A percentile compares a stretch with the other conserved stretches of the same genome.
These are phyloP conservation scores for Cetoscarus ocellatus DNA, from an alignment of 2,797 vertebrate genomes.

Conservation along the genomic window DNA sequence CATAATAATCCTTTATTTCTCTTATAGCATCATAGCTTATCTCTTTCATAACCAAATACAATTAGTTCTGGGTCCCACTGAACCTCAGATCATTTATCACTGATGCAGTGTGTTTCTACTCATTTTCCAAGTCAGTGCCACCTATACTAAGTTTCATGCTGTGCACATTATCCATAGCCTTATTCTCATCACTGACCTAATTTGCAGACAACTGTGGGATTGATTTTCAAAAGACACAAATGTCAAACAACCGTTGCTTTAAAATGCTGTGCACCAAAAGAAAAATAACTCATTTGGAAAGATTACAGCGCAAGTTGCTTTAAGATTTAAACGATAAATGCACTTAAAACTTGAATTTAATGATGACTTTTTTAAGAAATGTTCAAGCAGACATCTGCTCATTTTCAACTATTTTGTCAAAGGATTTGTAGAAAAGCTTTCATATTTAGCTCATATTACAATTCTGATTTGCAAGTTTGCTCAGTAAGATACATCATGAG, in stretches of 20 bases:
- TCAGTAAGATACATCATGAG: too few relatives aligned
- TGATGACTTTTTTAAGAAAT: too few relatives aligned
- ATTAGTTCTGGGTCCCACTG: not conserved
- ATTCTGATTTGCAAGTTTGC: not conserved
- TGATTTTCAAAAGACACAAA: not conserved
- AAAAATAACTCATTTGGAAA: not conserved
- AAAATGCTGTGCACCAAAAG: not conserved
- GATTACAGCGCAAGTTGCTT: not conserved
- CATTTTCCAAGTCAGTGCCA: slow-evolving; percentile 17
- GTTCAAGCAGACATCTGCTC: not conserved
- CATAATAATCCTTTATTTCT: not conserved
- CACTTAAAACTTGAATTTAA: too few relatives aligned
- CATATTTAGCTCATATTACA: slow-evolving; percentile 9
- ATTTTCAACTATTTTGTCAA: not conserved
- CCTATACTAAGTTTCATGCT: slow-evolving; percentile 3
- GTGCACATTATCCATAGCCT: not conserved
- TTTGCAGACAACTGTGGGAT: not conserved
- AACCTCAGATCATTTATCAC: not conserved
- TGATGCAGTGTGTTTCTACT: slow-evolving; percentile 9
- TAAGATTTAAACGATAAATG: not conserved
- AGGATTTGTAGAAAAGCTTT: not conserved
- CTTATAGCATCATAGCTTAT: not conserved
- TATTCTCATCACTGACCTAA: slow-evolving; percentile 14
- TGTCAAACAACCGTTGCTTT: not conserved
- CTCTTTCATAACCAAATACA: not conserved